Evolutionary conservation across 2,888 invertebrate genomes (phyloP), one percentile per base, ranked within the genome.

Genomic region (Zaprionus obscuricornis): DNA sequence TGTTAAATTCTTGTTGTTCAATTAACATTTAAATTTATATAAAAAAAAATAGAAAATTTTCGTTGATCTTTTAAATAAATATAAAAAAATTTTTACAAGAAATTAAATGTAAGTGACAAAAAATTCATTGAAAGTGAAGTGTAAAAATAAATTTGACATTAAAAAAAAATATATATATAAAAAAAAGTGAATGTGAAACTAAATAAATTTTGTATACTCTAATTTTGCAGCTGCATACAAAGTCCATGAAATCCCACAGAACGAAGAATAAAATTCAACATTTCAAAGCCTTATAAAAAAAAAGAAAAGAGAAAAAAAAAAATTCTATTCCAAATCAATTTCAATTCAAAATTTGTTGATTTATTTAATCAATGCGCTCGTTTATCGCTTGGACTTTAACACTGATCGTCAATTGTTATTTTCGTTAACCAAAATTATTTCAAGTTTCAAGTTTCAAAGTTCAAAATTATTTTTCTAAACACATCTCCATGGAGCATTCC

Each of bases 401-500:
- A 6, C 36, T 83, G 84, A 85, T 78, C 36, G 5, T n/a, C n/a
- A n/a, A n/a, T n/a, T n/a, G n/a, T n/a, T n/a, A n/a, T n/a, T n/a
- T n/a, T n/a, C n/a, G n/a, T n/a, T n/a, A n/a, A n/a, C n/a, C n/a
- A n/a, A 1, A 17, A 18, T 1, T n/a, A n/a, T n/a, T n/a, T n/a
- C n/a, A n/a, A n/a, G n/a, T n/a, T n/a, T n/a, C n/a, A n/a, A n/a
- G n/a, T n/a, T n/a, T n/a, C n/a, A n/a, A n/a, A n/a, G n/a, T n/a
- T n/a, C 6, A 6, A 10, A 11, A 18, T 8, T 10, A 39, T 36
- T 40, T n/a, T 34, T 14, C 34, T 34, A n/a, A 34, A 36, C 26
- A 47, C 37, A 52, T 49, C 33, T 36, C 33, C 18, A 81, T 81
- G 81, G 81, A 81, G 36, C 67, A 66, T 11, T 66, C 81, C n/a